phyloP scores from a whole-genome alignment of 2,113 vertebrate species.

The Triplophysa siluroides region DNA sequence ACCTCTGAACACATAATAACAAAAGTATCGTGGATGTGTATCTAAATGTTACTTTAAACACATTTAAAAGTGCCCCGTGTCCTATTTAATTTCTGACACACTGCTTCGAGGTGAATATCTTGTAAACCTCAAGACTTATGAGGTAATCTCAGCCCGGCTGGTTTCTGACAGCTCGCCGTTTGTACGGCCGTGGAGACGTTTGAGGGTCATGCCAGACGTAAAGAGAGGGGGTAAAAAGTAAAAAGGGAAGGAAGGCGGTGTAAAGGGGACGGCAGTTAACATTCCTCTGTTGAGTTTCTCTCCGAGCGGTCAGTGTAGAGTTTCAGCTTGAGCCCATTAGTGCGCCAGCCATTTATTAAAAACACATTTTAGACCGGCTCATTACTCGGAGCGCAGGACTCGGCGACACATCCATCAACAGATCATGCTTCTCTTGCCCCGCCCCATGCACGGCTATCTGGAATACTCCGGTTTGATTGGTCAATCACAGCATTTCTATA shows the following conservation, averaged over 20 bases:
- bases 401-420: slow-evolving; percentile 63
- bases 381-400: slow-evolving; percentile 55
- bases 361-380: slow-evolving; percentile 70
- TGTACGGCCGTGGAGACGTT: slow-evolving; percentile 12
- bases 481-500: neutral
- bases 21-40: no score
- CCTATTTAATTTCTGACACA: no score
- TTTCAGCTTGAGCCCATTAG: slow-evolving; percentile 76
- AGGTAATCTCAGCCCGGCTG: neutral
- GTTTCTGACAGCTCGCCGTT: slow-evolving; percentile 33
- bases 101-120: neutral
- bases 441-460: slow-evolving; percentile 42
- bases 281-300: slow-evolving; percentile 73
- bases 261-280: slow-evolving; percentile 63
- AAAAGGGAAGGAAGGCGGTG: slow-evolving; percentile 24
- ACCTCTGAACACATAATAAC: no score
- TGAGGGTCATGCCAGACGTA: neutral
- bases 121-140: slow-evolving; percentile 2
- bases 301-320: slow-evolving; percentile 64
- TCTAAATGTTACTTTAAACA: no score
- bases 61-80: no score
- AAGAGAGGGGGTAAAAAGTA: slow-evolving; percentile 25
- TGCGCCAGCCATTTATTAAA: slow-evolving; percentile 73
- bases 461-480: neutral
- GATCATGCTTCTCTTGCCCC: slow-evolving; percentile 53